A percentile compares a stretch with the other conserved stretches of the same genome.
Evolutionary conservation across 37 sponge, comb jelly and placozoan species (phyloP).

Genomic region (Spongilla lacustris): DNA sequence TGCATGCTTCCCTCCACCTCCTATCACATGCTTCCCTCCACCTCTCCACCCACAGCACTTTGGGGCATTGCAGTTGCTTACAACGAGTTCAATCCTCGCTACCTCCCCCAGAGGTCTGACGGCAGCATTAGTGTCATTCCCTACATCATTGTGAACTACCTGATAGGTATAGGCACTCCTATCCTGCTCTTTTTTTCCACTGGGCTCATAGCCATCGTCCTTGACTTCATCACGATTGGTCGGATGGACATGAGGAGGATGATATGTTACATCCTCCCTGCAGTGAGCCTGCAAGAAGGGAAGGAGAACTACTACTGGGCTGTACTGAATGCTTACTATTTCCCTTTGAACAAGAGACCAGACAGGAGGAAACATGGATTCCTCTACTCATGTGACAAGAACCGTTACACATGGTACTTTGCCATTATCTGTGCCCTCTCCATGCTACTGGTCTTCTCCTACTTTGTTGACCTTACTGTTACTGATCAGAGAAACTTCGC

Average conservation of each 20-base stretch:
- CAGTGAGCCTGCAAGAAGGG: neutral
- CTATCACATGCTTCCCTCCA: neutral
- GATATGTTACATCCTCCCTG: neutral
- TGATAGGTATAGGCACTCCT: neutral
- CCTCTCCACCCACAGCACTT: neutral
- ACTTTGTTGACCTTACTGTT: constrained; percentile 45
- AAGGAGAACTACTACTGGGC: constrained; percentile 12
- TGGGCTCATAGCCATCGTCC: neutral
- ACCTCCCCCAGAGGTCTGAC: neutral
- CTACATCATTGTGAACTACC: constrained; percentile 4
- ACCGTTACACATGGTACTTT: constrained; percentile 42
- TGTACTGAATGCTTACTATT: neutral
- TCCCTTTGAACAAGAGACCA: constrained; percentile 2
- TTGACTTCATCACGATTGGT: constrained; percentile 9
- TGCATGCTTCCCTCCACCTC: no score
- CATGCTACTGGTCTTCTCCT: constrained; percentile 33
- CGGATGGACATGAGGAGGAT: neutral
- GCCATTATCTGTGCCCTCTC: constrained; percentile 31
- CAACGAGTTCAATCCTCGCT: neutral
- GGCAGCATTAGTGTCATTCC: neutral
- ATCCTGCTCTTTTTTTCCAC: neutral
- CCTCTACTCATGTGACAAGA: neutral
- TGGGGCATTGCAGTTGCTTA: constrained; percentile 20
- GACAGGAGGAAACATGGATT: neutral
- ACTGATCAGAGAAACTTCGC: constrained; percentile 2